These are phyloP conservation scores for Caenorhabditis sp. DNA, from an alignment of 2,888 invertebrate genomes.

Conservation along the genomic window DNA sequence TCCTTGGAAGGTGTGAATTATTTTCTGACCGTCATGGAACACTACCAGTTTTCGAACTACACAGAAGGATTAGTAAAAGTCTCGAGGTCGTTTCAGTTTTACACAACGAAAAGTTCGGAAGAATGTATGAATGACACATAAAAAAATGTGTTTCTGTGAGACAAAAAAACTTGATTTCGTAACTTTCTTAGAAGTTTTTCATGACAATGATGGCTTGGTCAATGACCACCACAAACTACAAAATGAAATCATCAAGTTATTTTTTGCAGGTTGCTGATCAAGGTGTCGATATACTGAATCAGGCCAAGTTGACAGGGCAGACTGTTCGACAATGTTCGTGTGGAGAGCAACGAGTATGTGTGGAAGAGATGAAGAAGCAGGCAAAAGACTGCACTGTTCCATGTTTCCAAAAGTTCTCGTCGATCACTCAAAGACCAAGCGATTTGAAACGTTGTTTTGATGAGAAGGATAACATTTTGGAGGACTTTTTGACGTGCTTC, in stretches of 20 bases:
- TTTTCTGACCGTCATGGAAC: neutral
- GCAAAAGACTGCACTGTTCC: constrained; percentile 61
- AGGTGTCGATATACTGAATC: constrained; percentile 42
- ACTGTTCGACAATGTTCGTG: constrained; percentile 65
- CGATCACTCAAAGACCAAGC: constrained; percentile 55
- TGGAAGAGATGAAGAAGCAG: constrained; percentile 65
- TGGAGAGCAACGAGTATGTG: constrained; percentile 60
- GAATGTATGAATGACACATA: neutral
- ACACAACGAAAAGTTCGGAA: neutral
- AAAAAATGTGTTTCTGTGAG: neutral
- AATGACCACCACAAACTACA: neutral
- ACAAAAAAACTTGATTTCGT: neutral
- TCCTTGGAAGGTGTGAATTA: neutral
- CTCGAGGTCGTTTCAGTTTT: neutral
- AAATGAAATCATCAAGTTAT: too few relatives aligned
- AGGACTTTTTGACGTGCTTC: constrained; percentile 62
- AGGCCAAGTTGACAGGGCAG: constrained; percentile 34
- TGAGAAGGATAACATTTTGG: constrained; percentile 59
- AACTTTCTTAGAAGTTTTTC: neutral
- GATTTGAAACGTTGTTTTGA: constrained; percentile 64
- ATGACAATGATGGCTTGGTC: neutral
- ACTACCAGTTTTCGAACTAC: neutral
- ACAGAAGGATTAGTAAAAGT: neutral
- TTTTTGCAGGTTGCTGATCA: constrained; percentile 42
- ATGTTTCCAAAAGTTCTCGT: constrained; percentile 61